Percentiles rank a stretch among this genome's conserved stretches.
These are phyloP conservation scores for Phalanger gymnotis DNA, from an alignment of 2,797 vertebrate genomes.

Conservation along the genomic window DNA sequence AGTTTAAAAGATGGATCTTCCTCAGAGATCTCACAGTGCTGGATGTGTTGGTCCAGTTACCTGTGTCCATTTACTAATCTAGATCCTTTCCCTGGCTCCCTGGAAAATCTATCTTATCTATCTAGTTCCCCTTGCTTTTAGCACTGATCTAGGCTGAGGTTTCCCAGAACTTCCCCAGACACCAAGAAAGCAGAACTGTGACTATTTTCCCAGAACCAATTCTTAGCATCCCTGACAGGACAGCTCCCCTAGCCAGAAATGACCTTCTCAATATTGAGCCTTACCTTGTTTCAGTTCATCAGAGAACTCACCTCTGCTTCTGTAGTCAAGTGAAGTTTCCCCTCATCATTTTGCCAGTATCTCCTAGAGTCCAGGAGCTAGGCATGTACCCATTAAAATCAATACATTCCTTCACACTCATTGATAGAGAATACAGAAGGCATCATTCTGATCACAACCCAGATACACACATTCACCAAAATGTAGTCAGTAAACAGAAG, in stretches of 20 bases:
- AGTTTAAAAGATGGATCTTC: not conserved
- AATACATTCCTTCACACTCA: not conserved
- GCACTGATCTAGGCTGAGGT: not conserved
- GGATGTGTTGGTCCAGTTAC: not conserved
- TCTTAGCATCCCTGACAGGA: not conserved
- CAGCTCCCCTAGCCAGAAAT: not conserved
- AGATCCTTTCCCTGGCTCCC: not conserved
- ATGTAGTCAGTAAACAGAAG: not conserved
- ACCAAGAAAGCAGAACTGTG: not conserved
- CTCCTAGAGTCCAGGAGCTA: not conserved
- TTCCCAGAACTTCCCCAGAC: not conserved
- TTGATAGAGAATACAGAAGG: not conserved
- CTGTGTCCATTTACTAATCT: not conserved
- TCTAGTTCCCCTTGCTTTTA: not conserved
- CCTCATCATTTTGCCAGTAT: not conserved
- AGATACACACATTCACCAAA: not conserved
- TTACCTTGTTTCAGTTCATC: not conserved
- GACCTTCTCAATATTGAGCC: not conserved
- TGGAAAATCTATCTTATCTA: not conserved
- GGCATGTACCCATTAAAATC: not conserved
- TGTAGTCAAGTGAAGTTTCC: not conserved
- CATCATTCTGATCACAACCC: not conserved
- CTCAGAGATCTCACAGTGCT: not conserved
- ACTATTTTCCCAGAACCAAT: not conserved
- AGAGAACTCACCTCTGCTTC: not conserved